These are phyloP conservation scores for Empidonax alnorum DNA, from an alignment of 2,113 vertebrate species.

Conservation along the genomic window DNA sequence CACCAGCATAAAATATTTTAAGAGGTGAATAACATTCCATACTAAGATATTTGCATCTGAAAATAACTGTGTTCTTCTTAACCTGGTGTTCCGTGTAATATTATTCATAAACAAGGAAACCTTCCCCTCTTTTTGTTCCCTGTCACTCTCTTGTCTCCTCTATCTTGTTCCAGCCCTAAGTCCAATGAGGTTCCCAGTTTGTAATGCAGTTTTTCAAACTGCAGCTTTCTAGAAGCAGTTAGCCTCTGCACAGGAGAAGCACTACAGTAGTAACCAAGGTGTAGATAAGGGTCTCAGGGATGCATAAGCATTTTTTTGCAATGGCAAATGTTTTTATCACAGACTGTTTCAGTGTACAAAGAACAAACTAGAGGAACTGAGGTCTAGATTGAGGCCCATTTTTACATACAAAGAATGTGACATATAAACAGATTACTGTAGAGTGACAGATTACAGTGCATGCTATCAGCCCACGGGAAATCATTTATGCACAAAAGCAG, in stretches of 20 bases:
- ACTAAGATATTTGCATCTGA: neutral
- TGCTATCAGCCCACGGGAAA: neutral
- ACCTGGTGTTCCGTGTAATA: neutral
- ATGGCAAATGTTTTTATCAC: neutral
- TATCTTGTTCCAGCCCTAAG: neutral
- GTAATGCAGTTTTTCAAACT: neutral
- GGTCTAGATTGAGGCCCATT: neutral
- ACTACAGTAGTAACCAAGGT: neutral
- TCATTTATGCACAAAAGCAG: slow-evolving; percentile 2
- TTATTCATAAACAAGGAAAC: neutral
- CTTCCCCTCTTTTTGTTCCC: neutral
- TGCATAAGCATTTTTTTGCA: neutral
- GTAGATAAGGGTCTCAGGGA: neutral
- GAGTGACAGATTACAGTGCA: neutral
- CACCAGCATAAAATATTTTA: neutral
- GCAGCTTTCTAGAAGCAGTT: neutral
- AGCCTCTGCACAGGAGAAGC: neutral
- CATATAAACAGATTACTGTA: neutral
- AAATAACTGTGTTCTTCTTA: neutral
- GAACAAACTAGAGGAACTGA: neutral
- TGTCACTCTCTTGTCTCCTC: neutral
- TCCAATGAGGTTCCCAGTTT: neutral
- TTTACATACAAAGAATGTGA: neutral
- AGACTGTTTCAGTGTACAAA: neutral
- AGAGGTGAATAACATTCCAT: neutral